Conservation (phyloP, 92 coral and sea anemone genomes). For the Anthopleura xanthogrammica region DNA sequence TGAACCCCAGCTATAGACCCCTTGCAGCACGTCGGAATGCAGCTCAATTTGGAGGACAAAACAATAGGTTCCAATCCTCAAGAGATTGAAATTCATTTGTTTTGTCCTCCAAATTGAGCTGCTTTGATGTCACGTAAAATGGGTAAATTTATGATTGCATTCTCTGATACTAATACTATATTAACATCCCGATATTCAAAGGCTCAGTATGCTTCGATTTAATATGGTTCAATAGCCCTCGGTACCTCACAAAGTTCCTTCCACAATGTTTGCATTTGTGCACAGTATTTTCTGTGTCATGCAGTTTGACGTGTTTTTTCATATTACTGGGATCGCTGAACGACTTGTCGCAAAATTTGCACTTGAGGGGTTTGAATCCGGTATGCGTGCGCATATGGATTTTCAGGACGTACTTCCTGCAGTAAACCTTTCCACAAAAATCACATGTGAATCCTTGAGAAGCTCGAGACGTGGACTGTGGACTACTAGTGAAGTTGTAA, state of each 20-base stretch:
- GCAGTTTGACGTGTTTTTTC: constrained; percentile 94
- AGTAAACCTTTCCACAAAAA: constrained; percentile 97
- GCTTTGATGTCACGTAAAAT: too few species aligned
- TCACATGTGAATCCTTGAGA: constrained; percentile 89
- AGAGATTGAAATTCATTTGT: too few species aligned
- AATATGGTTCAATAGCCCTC: constrained; percentile 79
- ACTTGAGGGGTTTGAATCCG: constrained; percentile 94
- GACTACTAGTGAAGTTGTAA: constrained; percentile 40
- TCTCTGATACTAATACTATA: background rate
- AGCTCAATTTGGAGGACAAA: too few species aligned
- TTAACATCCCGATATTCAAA: constrained; percentile 22
- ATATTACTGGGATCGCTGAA: constrained; percentile 99
- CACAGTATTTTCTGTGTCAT: constrained; percentile 90
- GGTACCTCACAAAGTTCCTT: constrained; percentile 80
- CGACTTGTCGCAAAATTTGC: constrained; percentile 96
- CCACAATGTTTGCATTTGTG: constrained; percentile 96
- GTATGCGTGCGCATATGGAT: constrained; percentile 99
- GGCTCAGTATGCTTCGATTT: constrained; percentile 76
- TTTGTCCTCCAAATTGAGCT: too few species aligned
- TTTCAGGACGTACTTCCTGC: constrained; percentile 92
- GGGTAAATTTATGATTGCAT: too few species aligned
- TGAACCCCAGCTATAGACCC: too few species aligned
- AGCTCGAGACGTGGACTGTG: constrained; percentile 36
- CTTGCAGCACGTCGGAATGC: too few species aligned
- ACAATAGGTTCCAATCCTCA: too few species aligned